These are phyloP conservation scores for Rhea pennata DNA, from an alignment of 2,113 vertebrate species.

Conservation along the genomic window DNA sequence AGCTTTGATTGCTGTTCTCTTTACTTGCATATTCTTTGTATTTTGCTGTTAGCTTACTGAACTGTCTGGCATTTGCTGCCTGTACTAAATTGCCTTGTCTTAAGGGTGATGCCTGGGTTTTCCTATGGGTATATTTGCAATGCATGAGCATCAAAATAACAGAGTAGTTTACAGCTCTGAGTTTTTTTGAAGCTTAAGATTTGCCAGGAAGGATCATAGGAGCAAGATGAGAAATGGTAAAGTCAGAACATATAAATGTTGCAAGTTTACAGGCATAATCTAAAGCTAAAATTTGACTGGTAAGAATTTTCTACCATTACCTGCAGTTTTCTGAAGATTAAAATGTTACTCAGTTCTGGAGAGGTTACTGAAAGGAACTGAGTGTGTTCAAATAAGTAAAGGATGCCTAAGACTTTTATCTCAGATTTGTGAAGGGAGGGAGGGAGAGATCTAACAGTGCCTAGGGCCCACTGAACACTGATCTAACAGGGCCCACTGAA, in stretches of 20 bases:
- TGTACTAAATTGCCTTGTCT: background rate
- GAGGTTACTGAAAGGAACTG: background rate
- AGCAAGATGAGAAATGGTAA: background rate
- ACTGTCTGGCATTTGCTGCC: background rate
- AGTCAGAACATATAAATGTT: background rate
- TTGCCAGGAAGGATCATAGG: background rate
- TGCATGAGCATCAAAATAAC: background rate
- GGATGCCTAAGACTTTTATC: background rate
- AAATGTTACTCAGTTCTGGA: background rate
- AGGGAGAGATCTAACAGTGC: background rate
- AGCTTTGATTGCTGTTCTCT: background rate
- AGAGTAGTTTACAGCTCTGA: background rate
- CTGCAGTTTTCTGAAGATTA: background rate
- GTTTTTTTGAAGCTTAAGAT: background rate
- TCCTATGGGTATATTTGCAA: background rate
- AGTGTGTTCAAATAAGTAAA: background rate
- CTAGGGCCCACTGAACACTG: fast-evolving
- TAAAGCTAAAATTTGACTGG: background rate
- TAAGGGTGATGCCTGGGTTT: background rate
- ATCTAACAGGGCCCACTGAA: background rate
- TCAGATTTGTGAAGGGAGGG: background rate
- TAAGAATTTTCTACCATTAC: background rate
- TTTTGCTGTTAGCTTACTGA: background rate
- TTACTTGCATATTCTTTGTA: background rate
- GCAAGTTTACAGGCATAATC: background rate